phyloP scores from a whole-genome alignment of 2,888 invertebrate genomes.

The Itoplectis maculator region DNA sequence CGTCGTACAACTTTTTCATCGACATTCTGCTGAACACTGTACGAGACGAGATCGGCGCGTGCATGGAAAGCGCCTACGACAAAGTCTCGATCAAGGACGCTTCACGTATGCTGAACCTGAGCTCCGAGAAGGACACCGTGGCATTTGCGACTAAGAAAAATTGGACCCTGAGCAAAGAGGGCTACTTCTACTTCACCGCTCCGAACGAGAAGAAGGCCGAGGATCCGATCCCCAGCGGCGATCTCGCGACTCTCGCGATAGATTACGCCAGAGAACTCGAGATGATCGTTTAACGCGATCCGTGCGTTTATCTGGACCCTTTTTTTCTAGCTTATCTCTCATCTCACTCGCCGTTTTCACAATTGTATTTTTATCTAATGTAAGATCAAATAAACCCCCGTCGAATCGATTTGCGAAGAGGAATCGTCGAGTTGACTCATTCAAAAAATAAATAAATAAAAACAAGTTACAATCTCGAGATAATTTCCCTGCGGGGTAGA shows the following conservation, averaged over 20 bases:
- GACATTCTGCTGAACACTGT: slow-evolving; percentile 98
- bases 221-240: slow-evolving; percentile 94
- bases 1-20: slow-evolving; percentile 98
- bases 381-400: slow-evolving; percentile 62
- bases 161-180: slow-evolving; percentile 92
- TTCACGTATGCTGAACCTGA: slow-evolving; percentile 94
- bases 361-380: slow-evolving; percentile 68
- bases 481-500: slow-evolving; percentile 19
- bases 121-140: slow-evolving; percentile 91
- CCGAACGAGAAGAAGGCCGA: slow-evolving; percentile 91
- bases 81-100: slow-evolving; percentile 95
- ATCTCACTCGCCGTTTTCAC: slow-evolving; percentile 45
- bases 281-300: slow-evolving; percentile 96
- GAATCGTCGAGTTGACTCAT: not conserved
- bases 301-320: slow-evolving; percentile 66
- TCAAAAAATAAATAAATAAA: not conserved
- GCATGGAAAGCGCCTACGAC: slow-evolving; percentile 98
- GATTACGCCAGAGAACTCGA: slow-evolving; percentile 99
- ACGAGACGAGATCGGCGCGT: slow-evolving; percentile 97
- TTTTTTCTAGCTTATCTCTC: slow-evolving; percentile 63
- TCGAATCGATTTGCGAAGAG: slow-evolving; percentile 48
- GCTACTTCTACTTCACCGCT: slow-evolving; percentile 92
- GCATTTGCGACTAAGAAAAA: slow-evolving; percentile 93
- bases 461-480: not conserved
- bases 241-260: slow-evolving; percentile 96